phyloP scores from a whole-genome alignment of 2,888 invertebrate genomes.

The Caenorhabditis parvicauda region DNA sequence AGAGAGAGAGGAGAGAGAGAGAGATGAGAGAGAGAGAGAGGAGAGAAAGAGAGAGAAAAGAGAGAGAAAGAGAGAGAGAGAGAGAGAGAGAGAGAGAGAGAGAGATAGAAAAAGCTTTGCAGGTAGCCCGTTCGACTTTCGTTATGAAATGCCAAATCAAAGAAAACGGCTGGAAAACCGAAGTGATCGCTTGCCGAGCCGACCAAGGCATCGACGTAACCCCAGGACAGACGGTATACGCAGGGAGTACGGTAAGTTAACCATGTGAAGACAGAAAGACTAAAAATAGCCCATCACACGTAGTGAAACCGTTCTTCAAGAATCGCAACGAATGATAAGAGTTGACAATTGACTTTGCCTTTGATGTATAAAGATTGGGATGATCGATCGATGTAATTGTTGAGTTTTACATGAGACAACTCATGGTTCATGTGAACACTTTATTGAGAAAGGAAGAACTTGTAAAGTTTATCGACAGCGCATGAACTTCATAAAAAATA shows the following conservation, averaged over 20 bases:
- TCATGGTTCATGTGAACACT: too few species aligned
- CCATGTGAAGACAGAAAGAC: too few species aligned
- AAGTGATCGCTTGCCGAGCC: slow-evolving; percentile 38
- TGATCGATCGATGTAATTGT: too few species aligned
- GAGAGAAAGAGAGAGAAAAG: background rate
- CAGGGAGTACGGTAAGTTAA: slow-evolving; percentile 33
- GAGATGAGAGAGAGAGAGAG: background rate
- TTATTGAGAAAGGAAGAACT: too few species aligned
- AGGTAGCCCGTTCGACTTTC: slow-evolving; percentile 44
- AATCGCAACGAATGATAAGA: too few species aligned
- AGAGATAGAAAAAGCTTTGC: slow-evolving; percentile 6
- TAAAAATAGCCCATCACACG: too few species aligned
- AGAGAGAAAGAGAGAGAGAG: background rate
- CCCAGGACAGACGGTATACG: slow-evolving; percentile 39
- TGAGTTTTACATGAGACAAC: too few species aligned
- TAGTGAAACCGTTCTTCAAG: too few species aligned
- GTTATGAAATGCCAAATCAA: slow-evolving; percentile 39
- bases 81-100: background rate
- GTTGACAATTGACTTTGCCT: too few species aligned
- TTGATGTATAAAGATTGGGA: too few species aligned
- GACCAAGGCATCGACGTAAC: slow-evolving; percentile 31
- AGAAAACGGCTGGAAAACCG: slow-evolving; percentile 37
- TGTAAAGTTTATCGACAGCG: too few species aligned
- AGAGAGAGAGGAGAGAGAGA: background rate
- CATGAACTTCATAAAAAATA: too few species aligned